Evolutionary conservation across 2,888 invertebrate genomes (phyloP), one percentile per base, ranked within the genome.

Genomic region (Dynastes hyllus): DNA sequence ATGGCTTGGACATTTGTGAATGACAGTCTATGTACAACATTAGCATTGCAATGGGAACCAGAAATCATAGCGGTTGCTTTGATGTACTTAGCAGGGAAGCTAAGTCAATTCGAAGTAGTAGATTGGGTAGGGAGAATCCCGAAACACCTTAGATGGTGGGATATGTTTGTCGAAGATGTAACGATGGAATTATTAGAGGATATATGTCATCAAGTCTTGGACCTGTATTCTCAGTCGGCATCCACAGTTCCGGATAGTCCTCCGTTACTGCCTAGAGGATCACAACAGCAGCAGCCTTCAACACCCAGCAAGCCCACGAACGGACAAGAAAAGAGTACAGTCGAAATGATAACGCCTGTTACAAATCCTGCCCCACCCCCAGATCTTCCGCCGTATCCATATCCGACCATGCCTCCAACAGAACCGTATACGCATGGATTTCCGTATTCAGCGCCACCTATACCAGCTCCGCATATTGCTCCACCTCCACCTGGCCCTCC

Each of bases 1-100:
- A 98, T 98, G 97, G 98, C 98, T 0, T 99, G 99, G 99, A 99
- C 98, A 4, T 99, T 99, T 89, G 97, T 99, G 0, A 99, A 99
- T 89, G 99, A 99, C 90, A 95, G 97, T 90, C 92, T 98, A 82
- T 98, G 98, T 87, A 99, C 99, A 2, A 98, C 98, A 0, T 91
- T 99, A 67, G 97, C 97, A 83, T 91, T 99, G 69, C 98, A 98
- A 90, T 99, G 98, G 98, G 99, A 99, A 88, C 98, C 99, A 0
- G 99, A 99, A 90, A 97, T 99, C 63, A 96, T 97, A 82, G 98
- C 99, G 0, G 98, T 99, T 6, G 98, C 99, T 0, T 91, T 99
- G 11, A 97, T 99, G 93, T 98, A 99, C 89, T 91, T 99, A 79
- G 98, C 99, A 0, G 96, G 98, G 76, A 98, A 98, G 87, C 91